phyloP scores from a whole-genome alignment of 1,140 invertebrate genomes.

The Conus ventricosus region DNA sequence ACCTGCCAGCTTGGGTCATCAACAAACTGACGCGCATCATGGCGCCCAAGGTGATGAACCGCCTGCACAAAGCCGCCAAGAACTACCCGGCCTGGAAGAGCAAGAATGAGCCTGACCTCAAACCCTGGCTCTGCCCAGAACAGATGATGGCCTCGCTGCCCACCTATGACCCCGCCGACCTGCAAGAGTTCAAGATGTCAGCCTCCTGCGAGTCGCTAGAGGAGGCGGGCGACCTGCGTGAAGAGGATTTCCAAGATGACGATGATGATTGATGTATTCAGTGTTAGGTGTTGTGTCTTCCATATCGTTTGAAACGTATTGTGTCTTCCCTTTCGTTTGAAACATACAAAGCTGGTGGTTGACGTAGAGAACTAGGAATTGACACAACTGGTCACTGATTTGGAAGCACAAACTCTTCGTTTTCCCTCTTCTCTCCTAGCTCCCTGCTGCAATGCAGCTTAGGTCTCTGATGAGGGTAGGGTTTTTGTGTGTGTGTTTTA shows the following conservation, averaged over 20 bases:
- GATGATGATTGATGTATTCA: conserved; percentile 38
- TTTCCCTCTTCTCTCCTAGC: too few relatives aligned
- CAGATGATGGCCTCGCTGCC: conserved; percentile 78
- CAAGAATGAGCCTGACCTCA: conserved; percentile 83
- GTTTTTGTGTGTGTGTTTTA: too few relatives aligned
- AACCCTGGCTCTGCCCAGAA: conserved; percentile 91
- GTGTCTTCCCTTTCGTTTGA: too few relatives aligned
- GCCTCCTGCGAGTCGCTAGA: conserved; percentile 53
- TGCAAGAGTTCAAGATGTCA: conserved; percentile 48
- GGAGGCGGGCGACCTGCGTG: conserved; percentile 53
- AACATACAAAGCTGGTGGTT: too few relatives aligned
- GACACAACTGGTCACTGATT: too few relatives aligned
- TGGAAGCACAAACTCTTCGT: too few relatives aligned
- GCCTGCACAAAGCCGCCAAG: conserved; percentile 86
- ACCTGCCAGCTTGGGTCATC: conserved; percentile 90
- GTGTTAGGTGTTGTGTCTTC: background rate
- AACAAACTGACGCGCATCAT: conserved; percentile 91
- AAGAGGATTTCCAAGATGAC: conserved; percentile 58
- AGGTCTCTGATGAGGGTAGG: too few relatives aligned
- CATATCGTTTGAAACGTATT: too few relatives aligned
- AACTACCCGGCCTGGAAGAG: conserved; percentile 88
- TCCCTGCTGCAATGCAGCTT: too few relatives aligned
- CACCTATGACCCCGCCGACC: conserved; percentile 55
- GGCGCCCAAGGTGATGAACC: conserved; percentile 88
- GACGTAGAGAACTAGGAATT: too few relatives aligned